These are phyloP conservation scores for Apotomis turbidana DNA, from an alignment of 2,888 invertebrate genomes.

Conservation along the genomic window DNA sequence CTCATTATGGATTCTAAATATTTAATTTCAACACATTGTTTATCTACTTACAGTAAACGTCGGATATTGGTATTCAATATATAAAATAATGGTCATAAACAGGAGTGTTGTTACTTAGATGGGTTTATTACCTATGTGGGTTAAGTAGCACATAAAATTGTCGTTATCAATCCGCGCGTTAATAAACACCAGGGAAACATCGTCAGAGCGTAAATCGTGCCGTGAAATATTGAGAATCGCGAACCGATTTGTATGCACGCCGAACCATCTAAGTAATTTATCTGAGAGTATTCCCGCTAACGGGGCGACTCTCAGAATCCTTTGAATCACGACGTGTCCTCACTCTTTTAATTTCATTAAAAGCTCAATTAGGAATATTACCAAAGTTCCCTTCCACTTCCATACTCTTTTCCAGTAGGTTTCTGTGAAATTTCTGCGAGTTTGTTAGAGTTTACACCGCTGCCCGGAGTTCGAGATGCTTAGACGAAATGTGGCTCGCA, in stretches of 20 bases:
- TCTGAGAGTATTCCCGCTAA: constrained; percentile 76
- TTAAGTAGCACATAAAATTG: constrained; percentile 10
- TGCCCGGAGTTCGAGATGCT: constrained; percentile 76
- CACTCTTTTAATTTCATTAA: constrained; percentile 81
- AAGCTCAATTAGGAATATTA: constrained; percentile 82
- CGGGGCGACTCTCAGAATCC: constrained; percentile 61
- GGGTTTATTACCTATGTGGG: background rate
- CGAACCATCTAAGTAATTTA: constrained; percentile 76
- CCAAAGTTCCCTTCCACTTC: constrained; percentile 74
- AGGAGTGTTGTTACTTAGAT: background rate
- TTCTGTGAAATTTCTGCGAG: constrained; percentile 72
- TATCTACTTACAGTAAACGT: no score
- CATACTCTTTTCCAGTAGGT: constrained; percentile 74
- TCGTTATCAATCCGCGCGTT: constrained; percentile 16
- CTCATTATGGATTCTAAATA: no score
- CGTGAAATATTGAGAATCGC: constrained; percentile 76
- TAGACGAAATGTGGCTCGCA: constrained; percentile 80
- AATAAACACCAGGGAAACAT: constrained; percentile 22
- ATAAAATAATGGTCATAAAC: background rate
- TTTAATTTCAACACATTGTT: no score
- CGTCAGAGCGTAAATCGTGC: constrained; percentile 64
- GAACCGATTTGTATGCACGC: constrained; percentile 77
- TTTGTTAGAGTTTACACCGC: constrained; percentile 72
- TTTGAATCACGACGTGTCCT: constrained; percentile 73
- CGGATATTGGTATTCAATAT: background rate